Conservation (phyloP, 2,113 vertebrate genomes). For the Eira barbara region DNA sequence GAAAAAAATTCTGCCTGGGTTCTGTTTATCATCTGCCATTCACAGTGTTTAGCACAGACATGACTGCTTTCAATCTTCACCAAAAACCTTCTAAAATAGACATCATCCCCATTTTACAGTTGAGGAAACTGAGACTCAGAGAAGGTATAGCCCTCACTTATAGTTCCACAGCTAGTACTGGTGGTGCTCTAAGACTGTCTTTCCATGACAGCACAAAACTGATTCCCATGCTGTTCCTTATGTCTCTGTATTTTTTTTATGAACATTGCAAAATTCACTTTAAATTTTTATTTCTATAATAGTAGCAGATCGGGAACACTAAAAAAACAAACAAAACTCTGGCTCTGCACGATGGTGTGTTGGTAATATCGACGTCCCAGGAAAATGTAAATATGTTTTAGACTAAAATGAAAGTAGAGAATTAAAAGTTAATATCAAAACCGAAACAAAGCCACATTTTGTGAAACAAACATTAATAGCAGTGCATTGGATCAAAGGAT, state of each 20-base stretch:
- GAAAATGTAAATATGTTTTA: neutral
- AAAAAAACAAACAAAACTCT: neutral
- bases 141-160: neutral
- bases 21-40: neutral
- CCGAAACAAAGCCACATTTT: constrained; percentile 81
- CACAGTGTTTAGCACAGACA: neutral
- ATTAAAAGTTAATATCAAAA: constrained; percentile 60
- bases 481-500: constrained; percentile 83
- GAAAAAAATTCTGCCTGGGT: too few relatives aligned
- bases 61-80: neutral
- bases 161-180: neutral
- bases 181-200: neutral
- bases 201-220: neutral
- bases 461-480: constrained; percentile 71
- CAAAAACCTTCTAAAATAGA: neutral
- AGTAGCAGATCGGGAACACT: neutral
- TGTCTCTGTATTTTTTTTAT: neutral
- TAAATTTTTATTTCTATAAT: neutral
- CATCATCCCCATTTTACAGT: neutral
- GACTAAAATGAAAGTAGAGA: constrained; percentile 37
- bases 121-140: neutral
- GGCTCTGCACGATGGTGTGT: neutral
- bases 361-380: neutral
- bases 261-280: neutral
- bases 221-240: neutral